phyloP scores from a whole-genome alignment of 2,113 vertebrate species.

The Dasyornis broadbenti region DNA sequence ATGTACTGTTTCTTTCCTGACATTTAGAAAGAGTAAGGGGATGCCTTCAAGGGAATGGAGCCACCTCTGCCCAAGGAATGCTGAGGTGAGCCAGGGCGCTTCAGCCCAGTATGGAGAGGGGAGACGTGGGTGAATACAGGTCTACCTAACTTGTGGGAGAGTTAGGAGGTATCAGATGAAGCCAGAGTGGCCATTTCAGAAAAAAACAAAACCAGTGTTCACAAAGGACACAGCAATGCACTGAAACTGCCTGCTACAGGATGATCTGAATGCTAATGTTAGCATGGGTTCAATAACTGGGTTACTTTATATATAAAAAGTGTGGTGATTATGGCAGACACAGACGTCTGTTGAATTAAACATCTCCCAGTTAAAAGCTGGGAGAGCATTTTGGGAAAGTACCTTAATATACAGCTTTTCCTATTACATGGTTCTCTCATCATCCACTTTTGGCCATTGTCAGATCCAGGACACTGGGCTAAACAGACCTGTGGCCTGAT shows the following conservation, averaged over 20 bases:
- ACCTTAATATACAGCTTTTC: background rate
- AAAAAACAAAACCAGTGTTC: background rate
- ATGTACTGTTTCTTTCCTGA: background rate
- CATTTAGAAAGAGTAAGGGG: background rate
- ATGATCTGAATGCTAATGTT: background rate
- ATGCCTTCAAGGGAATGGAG: background rate
- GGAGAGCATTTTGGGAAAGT: background rate
- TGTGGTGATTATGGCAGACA: rapidly evolving
- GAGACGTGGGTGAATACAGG: background rate
- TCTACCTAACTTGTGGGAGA: background rate
- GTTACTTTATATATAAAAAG: background rate
- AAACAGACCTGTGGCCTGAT: background rate
- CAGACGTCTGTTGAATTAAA: background rate
- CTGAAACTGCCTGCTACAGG: background rate
- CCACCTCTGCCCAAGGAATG: background rate
- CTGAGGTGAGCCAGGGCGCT: rapidly evolving
- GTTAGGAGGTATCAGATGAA: background rate
- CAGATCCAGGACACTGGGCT: background rate
- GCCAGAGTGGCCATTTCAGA: rapidly evolving
- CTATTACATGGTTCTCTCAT: background rate
- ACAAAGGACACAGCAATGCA: background rate
- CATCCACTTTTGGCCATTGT: background rate
- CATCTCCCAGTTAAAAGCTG: background rate
- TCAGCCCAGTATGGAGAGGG: background rate
- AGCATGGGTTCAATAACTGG: background rate